Evolutionary conservation across 2,797 vertebrate species (phyloP).

Genomic region (Gadopsis bispinosus): DNA sequence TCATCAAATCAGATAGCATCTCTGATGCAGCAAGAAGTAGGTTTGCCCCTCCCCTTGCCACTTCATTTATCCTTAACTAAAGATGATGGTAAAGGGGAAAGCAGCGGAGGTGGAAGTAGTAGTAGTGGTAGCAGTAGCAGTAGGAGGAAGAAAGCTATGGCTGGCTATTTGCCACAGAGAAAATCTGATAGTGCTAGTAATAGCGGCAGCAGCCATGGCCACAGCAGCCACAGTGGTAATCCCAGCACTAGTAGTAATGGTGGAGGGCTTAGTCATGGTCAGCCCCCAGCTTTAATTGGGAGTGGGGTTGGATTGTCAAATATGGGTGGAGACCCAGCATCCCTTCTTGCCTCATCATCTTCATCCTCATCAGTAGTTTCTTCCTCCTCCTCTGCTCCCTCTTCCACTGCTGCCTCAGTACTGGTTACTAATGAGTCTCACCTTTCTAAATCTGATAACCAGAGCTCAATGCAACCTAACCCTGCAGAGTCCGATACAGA

Average conservation of each 20-base stretch:
- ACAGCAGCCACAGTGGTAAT: conserved; percentile 81
- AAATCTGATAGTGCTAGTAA: conserved; percentile 82
- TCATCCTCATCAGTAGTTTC: conserved; percentile 88
- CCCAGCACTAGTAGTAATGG: conserved; percentile 78
- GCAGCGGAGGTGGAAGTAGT: conserved; percentile 76
- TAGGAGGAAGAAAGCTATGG: conserved; percentile 89
- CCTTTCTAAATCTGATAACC: conserved; percentile 84
- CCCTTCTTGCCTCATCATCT: conserved; percentile 84
- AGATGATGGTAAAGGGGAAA: conserved; percentile 87
- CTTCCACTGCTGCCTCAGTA: conserved; percentile 86
- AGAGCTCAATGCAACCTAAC: conserved; percentile 81
- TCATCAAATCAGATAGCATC: conserved; percentile 89
- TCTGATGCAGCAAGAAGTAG: conserved; percentile 88
- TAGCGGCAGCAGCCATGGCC: conserved; percentile 77
- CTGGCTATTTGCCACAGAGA: conserved; percentile 88
- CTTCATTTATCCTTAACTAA: conserved; percentile 88
- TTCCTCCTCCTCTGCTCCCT: conserved; percentile 86
- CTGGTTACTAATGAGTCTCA: conserved; percentile 87
- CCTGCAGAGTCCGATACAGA: conserved; percentile 83
- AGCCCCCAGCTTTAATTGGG: conserved; percentile 83
- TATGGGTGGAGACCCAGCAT: conserved; percentile 85
- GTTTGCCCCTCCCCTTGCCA: conserved; percentile 86
- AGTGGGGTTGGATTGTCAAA: conserved; percentile 82
- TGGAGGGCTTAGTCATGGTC: conserved; percentile 82
- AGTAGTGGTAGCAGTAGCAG: conserved; percentile 81